Conservation (phyloP, 2,888 invertebrate species). For the Ochropleura leucogaster region DNA sequence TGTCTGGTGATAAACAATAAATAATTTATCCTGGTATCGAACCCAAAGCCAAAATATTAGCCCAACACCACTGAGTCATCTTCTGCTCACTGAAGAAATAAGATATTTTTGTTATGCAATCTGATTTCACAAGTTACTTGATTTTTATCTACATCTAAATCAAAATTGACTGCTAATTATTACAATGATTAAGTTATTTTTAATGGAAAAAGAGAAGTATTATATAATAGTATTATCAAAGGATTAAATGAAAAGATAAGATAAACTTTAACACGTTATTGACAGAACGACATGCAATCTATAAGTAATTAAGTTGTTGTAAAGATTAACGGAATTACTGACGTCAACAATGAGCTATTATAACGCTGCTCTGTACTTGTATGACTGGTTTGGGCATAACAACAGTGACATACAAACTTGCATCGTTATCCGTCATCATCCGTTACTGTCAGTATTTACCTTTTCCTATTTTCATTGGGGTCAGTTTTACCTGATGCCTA, state of each 20-base stretch:
- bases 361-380: too few species aligned
- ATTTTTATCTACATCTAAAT: too few species aligned
- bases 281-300: neutral
- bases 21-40: neutral
- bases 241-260: conserved; percentile 28
- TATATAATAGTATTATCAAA: neutral
- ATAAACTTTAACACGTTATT: conserved; percentile 8
- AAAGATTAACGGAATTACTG: neutral
- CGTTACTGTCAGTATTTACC: too few species aligned
- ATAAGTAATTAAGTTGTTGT: neutral
- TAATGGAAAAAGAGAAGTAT: neutral
- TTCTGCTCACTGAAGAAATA: too few species aligned
- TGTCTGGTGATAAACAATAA: neutral
- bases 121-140: too few species aligned
- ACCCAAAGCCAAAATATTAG: neutral
- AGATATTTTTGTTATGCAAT: too few species aligned
- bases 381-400: too few species aligned
- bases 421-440: too few species aligned
- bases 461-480: too few species aligned
- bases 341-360: conserved; percentile 4
- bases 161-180: neutral
- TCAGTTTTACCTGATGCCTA: too few species aligned
- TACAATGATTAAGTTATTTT: neutral
- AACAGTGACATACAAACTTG: too few species aligned
- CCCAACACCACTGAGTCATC: too few species aligned